These are phyloP conservation scores for Orthonyx spaldingii DNA, from an alignment of 2,113 vertebrate species.

Conservation along the genomic window DNA sequence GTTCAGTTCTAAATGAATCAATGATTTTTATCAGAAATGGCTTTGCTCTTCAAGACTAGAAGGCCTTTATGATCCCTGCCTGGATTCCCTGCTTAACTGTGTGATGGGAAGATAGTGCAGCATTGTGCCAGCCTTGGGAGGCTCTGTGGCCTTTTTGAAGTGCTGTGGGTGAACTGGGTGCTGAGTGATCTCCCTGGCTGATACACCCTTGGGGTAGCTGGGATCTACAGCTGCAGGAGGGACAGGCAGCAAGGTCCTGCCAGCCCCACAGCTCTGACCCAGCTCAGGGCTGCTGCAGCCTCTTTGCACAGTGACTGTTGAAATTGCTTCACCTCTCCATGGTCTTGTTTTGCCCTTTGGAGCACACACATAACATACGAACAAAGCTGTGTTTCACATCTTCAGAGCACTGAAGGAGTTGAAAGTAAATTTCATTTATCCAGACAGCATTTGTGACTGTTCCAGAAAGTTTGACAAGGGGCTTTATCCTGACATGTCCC, in stretches of 20 bases:
- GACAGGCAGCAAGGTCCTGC: background rate
- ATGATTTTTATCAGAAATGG: background rate
- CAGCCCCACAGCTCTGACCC: accelerated
- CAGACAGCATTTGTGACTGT: background rate
- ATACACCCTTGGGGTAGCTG: accelerated
- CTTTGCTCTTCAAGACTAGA: background rate
- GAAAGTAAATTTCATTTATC: background rate
- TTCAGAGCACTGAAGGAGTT: background rate
- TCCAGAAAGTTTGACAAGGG: background rate
- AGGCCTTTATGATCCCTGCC: background rate
- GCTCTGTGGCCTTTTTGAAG: background rate
- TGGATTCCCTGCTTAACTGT: background rate
- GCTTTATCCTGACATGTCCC: background rate
- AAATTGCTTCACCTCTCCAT: background rate
- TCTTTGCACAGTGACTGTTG: background rate
- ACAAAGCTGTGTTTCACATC: background rate
- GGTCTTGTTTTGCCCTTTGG: background rate
- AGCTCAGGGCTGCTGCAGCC: background rate
- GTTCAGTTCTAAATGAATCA: background rate
- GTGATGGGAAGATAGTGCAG: background rate
- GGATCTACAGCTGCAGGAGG: background rate
- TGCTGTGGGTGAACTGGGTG: background rate
- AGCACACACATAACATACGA: accelerated
- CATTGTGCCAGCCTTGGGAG: background rate
- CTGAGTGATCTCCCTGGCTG: accelerated